Evolutionary conservation across 1,140 invertebrate species (phyloP).

Genomic region (Drosophila paulistorum): DNA sequence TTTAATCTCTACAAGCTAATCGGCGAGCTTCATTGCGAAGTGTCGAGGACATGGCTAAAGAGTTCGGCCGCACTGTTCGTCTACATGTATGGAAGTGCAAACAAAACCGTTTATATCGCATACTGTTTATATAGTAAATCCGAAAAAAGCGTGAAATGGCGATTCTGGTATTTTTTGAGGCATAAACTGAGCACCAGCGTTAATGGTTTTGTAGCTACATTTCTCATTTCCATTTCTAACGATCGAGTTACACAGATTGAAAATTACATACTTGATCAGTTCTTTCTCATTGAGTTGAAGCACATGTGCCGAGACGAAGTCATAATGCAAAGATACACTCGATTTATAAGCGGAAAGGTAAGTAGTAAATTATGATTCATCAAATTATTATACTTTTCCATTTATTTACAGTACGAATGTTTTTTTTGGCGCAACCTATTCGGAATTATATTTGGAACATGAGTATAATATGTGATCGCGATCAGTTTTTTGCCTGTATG

Average conservation of each 20-base stretch:
- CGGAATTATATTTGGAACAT: slow-evolving; percentile 33
- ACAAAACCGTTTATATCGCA: slow-evolving; percentile 13
- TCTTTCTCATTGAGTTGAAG: slow-evolving; percentile 26
- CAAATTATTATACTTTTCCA: background rate
- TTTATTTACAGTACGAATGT: background rate
- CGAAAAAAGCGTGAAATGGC: background rate
- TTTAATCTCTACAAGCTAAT: slow-evolving; percentile 28
- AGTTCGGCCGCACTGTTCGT: slow-evolving; percentile 24
- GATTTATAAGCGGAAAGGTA: slow-evolving; percentile 30
- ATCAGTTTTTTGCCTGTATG: slow-evolving; percentile 19
- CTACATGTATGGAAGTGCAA: slow-evolving; percentile 23
- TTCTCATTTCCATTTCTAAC: slow-evolving; percentile 20
- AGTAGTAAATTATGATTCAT: background rate
- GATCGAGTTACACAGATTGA: slow-evolving; percentile 31
- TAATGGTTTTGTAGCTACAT: slow-evolving; percentile 9
- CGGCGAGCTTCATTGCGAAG: background rate
- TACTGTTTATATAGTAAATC: slow-evolving; percentile 23
- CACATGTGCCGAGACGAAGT: background rate
- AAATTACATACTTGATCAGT: background rate
- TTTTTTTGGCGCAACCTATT: slow-evolving; percentile 7
- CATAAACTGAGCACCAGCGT: slow-evolving; percentile 25
- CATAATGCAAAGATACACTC: slow-evolving; percentile 3
- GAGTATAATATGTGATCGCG: slow-evolving; percentile 23
- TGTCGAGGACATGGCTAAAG: slow-evolving; percentile 22
- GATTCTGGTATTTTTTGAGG: slow-evolving; percentile 3